phyloP scores from a whole-genome alignment of 2,888 invertebrate species.

The Eledone cirrhosa region DNA sequence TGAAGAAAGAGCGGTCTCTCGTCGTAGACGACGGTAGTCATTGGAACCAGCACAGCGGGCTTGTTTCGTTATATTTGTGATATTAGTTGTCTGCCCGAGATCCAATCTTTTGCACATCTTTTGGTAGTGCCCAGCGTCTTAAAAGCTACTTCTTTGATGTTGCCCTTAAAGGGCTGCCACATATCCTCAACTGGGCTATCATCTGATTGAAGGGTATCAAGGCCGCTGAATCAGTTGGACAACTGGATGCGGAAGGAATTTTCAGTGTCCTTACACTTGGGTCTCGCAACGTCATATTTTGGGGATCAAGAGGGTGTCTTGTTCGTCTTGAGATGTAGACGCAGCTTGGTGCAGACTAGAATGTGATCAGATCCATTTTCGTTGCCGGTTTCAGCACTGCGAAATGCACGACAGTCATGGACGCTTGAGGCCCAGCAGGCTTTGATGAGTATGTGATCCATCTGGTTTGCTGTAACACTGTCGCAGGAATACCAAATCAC shows the following conservation, averaged over 20 bases:
- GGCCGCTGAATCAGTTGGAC: not conserved
- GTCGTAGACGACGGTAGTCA: not conserved
- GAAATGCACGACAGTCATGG: not conserved
- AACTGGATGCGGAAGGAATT: not conserved
- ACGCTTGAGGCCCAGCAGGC: not conserved
- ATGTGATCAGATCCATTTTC: not conserved
- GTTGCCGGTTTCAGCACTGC: not conserved
- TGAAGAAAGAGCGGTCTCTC: not conserved
- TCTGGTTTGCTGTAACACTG: not conserved
- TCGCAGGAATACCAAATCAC: not conserved
- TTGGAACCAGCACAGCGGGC: not conserved
- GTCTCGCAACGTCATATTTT: not conserved
- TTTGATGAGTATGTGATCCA: not conserved
- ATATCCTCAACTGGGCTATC: not conserved
- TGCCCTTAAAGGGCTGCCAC: not conserved
- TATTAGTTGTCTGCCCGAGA: not conserved
- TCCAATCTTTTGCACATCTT: not conserved
- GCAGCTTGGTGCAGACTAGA: not conserved
- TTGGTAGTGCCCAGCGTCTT: not conserved
- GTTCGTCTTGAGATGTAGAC: no score
- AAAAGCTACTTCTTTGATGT: not conserved
- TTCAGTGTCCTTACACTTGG: not conserved
- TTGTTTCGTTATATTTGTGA: not conserved
- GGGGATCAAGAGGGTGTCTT: not conserved
- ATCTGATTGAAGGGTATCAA: not conserved